Evolutionary conservation across 2,113 vertebrate genomes (phyloP).

Genomic region (Aphyosemion australe): DNA sequence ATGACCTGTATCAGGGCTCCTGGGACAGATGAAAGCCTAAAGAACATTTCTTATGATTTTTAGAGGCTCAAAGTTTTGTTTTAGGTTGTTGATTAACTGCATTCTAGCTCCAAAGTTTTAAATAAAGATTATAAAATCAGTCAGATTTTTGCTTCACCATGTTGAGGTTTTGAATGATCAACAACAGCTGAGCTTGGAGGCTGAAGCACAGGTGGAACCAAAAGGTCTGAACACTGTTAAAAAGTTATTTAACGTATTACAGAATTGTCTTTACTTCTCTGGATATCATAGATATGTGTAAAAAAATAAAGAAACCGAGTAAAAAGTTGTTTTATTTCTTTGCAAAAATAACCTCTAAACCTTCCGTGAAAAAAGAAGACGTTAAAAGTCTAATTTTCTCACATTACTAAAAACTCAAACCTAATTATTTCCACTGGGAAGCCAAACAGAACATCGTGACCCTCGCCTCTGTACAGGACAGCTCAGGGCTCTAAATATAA

Average conservation of each 20-base stretch:
- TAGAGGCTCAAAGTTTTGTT: too few species aligned
- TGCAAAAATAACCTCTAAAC: conserved; percentile 2
- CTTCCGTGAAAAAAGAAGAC: not conserved
- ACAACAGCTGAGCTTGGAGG: conserved; percentile 17
- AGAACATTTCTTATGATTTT: too few species aligned
- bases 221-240: not conserved
- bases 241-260: too few species aligned
- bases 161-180: conserved; percentile 22
- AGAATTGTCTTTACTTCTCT: too few species aligned
- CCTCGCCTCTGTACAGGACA: conserved; percentile 15
- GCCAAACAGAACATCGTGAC: conserved; percentile 22
- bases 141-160: conserved; percentile 10
- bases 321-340: not conserved
- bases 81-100: too few species aligned
- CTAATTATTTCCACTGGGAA: conserved; percentile 20
- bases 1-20: too few species aligned
- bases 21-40: too few species aligned
- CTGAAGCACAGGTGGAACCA: conserved; percentile 21
- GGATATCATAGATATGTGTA: too few species aligned
- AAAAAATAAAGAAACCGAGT: not conserved
- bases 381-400: not conserved
- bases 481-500: conserved; percentile 35
- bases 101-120: too few species aligned
- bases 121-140: too few species aligned
- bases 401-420: conserved; percentile 11